Evolutionary conservation across 35 echinoderm and acorn worm genomes (phyloP).

Genomic region (Chiridota heheva): DNA sequence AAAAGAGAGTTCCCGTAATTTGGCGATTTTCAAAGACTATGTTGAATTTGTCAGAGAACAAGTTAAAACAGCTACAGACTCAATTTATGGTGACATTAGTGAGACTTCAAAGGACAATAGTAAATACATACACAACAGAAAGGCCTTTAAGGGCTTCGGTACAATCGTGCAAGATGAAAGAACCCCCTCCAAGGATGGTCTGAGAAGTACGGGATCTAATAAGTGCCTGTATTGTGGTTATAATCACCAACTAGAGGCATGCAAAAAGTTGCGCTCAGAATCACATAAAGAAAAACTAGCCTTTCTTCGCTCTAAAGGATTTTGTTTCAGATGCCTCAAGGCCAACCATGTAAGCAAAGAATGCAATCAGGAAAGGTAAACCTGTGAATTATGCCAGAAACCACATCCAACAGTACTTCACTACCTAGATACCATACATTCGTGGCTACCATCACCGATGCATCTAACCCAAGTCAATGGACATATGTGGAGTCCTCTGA

Average conservation of each 20-base stretch:
- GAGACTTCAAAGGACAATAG: slow-evolving; percentile 11
- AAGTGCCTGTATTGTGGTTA: slow-evolving; percentile 25
- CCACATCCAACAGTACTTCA: slow-evolving; percentile 42
- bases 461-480: slow-evolving; percentile 39
- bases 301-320: slow-evolving; percentile 31
- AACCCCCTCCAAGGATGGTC: neutral
- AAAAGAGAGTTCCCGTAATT: neutral
- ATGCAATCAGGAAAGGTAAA: slow-evolving; percentile 5
- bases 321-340: slow-evolving; percentile 32
- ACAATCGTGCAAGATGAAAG: slow-evolving; percentile 5
- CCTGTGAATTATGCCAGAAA: slow-evolving; percentile 26
- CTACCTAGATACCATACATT: slow-evolving; percentile 42
- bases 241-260: slow-evolving; percentile 3
- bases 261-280: slow-evolving; percentile 9
- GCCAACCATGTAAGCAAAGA: slow-evolving; percentile 20
- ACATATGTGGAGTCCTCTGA: slow-evolving; percentile 23
- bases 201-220: neutral
- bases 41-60: neutral
- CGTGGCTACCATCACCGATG: slow-evolving; percentile 42
- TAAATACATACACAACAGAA: slow-evolving; percentile 2
- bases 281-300: slow-evolving; percentile 15
- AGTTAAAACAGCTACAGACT: slow-evolving; percentile 4
- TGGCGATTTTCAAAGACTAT: neutral
- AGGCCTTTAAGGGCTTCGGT: neutral
- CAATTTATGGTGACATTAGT: neutral